Evolutionary conservation across 2,113 vertebrate genomes (phyloP), one percentile per base, ranked within the genome.

Genomic region (Nesogale talazaci): DNA sequence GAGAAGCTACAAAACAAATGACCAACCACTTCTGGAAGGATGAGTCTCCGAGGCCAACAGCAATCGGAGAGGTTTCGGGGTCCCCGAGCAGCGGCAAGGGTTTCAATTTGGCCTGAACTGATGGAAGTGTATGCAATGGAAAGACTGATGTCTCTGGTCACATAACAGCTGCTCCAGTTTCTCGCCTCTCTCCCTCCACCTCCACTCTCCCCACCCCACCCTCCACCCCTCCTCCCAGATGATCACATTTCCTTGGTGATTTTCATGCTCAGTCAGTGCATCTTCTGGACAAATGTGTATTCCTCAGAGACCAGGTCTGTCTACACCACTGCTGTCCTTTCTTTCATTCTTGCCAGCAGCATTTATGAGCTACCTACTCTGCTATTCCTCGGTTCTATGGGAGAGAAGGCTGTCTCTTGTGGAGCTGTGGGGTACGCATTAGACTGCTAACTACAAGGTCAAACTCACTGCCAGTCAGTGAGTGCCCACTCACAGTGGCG

Each of bases 241-340:
- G 97, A 96, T 96, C 94, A 63, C 81, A 96, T 96, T 96, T 95
- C 96, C 90, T 95, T 84, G 95, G 90, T 93, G 77, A 96, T 94
- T 94, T 92, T 80, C 92, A 91, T 67, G 81, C 94, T 93, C 82
- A 46, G 34, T 92, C 86, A 91, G 86, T 36, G 87, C 77, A 70
- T 87, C 93, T 75, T 79, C 59, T 42, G 74, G 69, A 95, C 85
- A 82, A 91, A 52, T 80, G 6, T 79, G 46, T 91, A 80, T 87
- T 79, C 89, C 76, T 9, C 0, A 67, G 84, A 83, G 90, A 82
- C 46, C 38, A 17, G 57, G 74, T 85, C 65, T 52, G 6, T 42
- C 56, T 61, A 22, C 56, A 52, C 40, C 89, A 67, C 76, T 36
- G 42, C 38, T 75, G 57, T 34, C 61, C 78, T 93, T 87, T 29